Conservation (phyloP, 35 echinoderm and acorn worm genomes). For the Anneissia japonica region DNA sequence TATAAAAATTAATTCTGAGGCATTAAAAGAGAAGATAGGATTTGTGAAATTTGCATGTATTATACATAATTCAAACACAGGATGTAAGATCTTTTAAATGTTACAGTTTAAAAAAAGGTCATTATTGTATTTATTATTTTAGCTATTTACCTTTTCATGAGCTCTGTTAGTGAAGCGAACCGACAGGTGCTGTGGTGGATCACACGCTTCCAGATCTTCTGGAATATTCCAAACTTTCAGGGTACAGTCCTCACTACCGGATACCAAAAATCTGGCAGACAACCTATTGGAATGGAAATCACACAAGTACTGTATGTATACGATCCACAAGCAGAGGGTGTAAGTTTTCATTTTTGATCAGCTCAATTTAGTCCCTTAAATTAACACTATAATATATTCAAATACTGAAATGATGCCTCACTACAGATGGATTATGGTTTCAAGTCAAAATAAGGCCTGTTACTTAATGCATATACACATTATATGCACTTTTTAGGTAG, state of each 20-base stretch:
- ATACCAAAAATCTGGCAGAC: slow-evolving; percentile 64
- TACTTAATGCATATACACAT: too few relatives aligned
- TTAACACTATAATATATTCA: too few relatives aligned
- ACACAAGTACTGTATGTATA: neutral
- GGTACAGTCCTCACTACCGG: slow-evolving; percentile 84
- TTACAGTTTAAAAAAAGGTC: neutral
- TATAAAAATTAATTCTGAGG: neutral
- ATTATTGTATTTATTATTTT: too few relatives aligned
- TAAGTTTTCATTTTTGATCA: too few relatives aligned
- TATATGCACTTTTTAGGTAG: too few relatives aligned
- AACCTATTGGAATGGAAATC: slow-evolving; percentile 28
- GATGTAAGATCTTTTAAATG: neutral
- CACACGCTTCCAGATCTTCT: slow-evolving; percentile 19
- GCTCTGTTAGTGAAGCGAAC: slow-evolving; percentile 68
- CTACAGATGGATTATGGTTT: too few relatives aligned
- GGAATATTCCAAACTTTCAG: slow-evolving; percentile 88
- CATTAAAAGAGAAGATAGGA: neutral
- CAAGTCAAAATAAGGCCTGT: too few relatives aligned
- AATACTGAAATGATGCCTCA: too few relatives aligned
- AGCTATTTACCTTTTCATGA: slow-evolving; percentile 99
- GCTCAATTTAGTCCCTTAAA: too few relatives aligned
- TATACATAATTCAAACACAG: neutral
- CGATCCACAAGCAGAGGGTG: too few relatives aligned
- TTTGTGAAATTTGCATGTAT: neutral
- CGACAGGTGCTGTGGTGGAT: slow-evolving; percentile 9